Conservation (phyloP, 2,113 vertebrate species). For the Plotosus lineatus region DNA sequence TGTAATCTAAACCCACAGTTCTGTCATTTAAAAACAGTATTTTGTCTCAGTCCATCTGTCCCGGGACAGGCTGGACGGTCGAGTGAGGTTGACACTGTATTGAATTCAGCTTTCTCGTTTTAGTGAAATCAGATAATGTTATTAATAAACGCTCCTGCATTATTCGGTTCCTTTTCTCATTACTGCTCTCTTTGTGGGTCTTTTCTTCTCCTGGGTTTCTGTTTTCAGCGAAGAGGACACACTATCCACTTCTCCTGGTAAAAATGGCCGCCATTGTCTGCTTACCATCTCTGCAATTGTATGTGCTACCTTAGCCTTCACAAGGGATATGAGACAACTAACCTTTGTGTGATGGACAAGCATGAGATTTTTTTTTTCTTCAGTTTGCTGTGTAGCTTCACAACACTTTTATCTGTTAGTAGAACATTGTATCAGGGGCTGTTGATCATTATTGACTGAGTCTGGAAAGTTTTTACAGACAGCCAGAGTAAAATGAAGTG, state of each 20-base stretch:
- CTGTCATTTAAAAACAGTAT: slow-evolving; percentile 43
- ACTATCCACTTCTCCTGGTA: slow-evolving; percentile 63
- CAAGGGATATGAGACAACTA: slow-evolving; percentile 31
- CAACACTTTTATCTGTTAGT: slow-evolving; percentile 34
- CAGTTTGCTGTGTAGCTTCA: slow-evolving; percentile 2
- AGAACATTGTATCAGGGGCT: not conserved
- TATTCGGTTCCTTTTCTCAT: slow-evolving; percentile 52
- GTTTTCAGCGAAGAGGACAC: slow-evolving; percentile 70
- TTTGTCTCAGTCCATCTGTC: slow-evolving; percentile 70
- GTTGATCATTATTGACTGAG: slow-evolving; percentile 18
- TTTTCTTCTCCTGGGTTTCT: slow-evolving; percentile 58
- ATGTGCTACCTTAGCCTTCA: slow-evolving; percentile 54
- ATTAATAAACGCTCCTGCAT: slow-evolving; percentile 74
- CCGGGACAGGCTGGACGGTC: slow-evolving; percentile 53
- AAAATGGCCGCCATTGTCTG: slow-evolving; percentile 69
- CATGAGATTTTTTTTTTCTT: slow-evolving; percentile 18
- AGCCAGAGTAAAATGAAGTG: slow-evolving; percentile 46
- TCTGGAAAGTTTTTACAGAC: slow-evolving; percentile 20
- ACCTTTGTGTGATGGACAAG: slow-evolving; percentile 21
- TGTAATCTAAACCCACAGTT: slow-evolving; percentile 49
- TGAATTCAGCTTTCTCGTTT: slow-evolving; percentile 70
- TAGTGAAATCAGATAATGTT: slow-evolving; percentile 80
- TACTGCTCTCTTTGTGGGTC: slow-evolving; percentile 54
- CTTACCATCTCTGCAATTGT: slow-evolving; percentile 65
- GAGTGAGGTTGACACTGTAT: slow-evolving; percentile 70